Percentiles rank a stretch among this genome's conserved stretches.
Evolutionary conservation across 2,888 invertebrate genomes (phyloP).

Genomic region (Flexamia atlantica): DNA sequence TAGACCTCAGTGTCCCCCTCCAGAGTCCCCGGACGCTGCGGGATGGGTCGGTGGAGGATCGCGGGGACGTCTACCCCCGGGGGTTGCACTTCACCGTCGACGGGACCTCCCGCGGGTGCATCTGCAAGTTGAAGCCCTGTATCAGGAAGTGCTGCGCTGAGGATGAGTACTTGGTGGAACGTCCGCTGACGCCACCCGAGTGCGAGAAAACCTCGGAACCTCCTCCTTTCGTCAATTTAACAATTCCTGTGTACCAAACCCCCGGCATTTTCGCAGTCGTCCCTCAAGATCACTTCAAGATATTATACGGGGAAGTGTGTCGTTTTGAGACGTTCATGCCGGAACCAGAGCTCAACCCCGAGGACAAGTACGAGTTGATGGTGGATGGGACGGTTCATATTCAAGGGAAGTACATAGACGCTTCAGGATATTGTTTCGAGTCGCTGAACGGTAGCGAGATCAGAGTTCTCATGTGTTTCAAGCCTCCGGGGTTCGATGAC

Average conservation of each 20-base stretch:
- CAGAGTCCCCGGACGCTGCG: background rate
- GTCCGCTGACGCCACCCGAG: background rate
- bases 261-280: background rate
- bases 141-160: conserved; percentile 45
- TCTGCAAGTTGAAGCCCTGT: conserved; percentile 47
- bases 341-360: background rate
- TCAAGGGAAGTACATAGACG: conserved; percentile 5
- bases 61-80: conserved; percentile 35
- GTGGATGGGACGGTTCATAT: conserved; percentile 15
- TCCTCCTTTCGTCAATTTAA: conserved; percentile 23
- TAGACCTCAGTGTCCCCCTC: conserved; percentile 38
- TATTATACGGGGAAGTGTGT: conserved; percentile 35
- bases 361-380: conserved; percentile 32
- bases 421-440: conserved; percentile 59
- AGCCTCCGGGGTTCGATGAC: conserved; percentile 43
- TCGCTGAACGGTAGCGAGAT: conserved; percentile 27
- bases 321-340: conserved; percentile 14
- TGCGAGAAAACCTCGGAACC: background rate
- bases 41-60: conserved; percentile 41
- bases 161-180: background rate
- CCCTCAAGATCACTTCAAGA: conserved; percentile 1
- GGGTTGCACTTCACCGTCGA: conserved; percentile 44
- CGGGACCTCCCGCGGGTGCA: conserved; percentile 51
- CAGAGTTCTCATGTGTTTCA: conserved; percentile 65
- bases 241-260: conserved; percentile 16